Conservation (phyloP, 2,888 invertebrate species). For the Ochlodes sylvanus region DNA sequence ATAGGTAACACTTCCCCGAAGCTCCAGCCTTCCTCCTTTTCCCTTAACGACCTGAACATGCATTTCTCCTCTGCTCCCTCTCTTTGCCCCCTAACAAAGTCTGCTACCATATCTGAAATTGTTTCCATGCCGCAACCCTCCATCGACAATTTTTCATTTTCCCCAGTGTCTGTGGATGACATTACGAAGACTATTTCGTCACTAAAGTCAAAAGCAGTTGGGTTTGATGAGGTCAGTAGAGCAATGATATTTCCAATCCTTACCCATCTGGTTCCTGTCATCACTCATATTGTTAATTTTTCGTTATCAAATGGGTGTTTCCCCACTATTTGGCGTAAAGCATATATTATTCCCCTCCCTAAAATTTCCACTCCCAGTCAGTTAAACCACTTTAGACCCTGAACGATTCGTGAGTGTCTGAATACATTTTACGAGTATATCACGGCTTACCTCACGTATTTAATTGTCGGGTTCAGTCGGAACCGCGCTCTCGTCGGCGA, state of each 20-base stretch:
- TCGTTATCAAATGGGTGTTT: conserved; percentile 4
- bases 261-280: conserved; percentile 10
- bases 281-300: conserved; percentile 30
- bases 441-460: too few species aligned
- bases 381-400: too few species aligned
- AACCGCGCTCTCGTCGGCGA: too few species aligned
- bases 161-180: conserved; percentile 13
- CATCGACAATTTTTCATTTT: conserved; percentile 2
- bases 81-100: neutral
- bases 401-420: too few species aligned
- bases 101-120: conserved; percentile 1
- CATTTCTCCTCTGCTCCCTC: conserved; percentile 5
- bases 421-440: too few species aligned
- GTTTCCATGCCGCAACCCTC: neutral
- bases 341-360: conserved; percentile 21
- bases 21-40: neutral
- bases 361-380: conserved; percentile 10
- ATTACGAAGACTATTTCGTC: neutral
- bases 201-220: conserved; percentile 1
- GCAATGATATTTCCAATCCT: neutral
- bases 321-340: conserved; percentile 19
- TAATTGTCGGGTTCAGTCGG: too few species aligned
- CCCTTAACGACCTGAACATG: neutral
- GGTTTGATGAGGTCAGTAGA: neutral
- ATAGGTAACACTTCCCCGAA: conserved; percentile 16